phyloP scores from a whole-genome alignment of 2,113 vertebrate species.

The Alethe castanea region DNA sequence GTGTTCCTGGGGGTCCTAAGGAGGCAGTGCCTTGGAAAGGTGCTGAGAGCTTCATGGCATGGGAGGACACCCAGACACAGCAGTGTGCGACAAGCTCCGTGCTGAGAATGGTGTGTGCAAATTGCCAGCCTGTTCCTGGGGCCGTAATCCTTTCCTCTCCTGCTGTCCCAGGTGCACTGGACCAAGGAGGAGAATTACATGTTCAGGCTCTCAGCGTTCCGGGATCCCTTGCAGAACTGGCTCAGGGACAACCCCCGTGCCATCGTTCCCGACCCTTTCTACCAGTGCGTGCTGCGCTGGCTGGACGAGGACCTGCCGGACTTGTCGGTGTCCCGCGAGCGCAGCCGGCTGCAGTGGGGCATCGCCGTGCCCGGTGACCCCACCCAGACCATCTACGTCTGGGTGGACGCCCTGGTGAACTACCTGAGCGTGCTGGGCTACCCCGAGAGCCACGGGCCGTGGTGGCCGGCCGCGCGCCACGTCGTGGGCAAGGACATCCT shows the following conservation, averaged over 20 bases:
- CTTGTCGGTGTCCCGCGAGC: slow-evolving; percentile 89
- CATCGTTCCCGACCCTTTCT: slow-evolving; percentile 81
- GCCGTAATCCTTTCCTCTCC: neutral
- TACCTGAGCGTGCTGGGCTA: slow-evolving; percentile 89
- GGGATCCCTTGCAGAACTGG: slow-evolving; percentile 78
- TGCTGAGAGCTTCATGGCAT: fast-evolving
- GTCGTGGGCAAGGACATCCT: slow-evolving; percentile 95
- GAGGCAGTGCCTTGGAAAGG: neutral
- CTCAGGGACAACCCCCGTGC: slow-evolving; percentile 73
- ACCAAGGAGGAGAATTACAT: slow-evolving; percentile 95
- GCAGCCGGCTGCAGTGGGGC: slow-evolving; percentile 88
- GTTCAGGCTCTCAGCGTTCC: slow-evolving; percentile 87
- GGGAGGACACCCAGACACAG: neutral
- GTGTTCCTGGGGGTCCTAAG: neutral
- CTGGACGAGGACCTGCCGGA: slow-evolving; percentile 87
- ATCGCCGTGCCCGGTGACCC: slow-evolving; percentile 87
- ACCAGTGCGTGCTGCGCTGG: slow-evolving; percentile 77
- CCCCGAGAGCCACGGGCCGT: slow-evolving; percentile 73
- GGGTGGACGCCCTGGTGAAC: slow-evolving; percentile 95
- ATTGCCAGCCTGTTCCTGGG: neutral
- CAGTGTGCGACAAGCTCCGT: fast-evolving
- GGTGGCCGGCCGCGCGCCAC: slow-evolving; percentile 82
- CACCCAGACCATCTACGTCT: slow-evolving; percentile 90
- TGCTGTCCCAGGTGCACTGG: slow-evolving; percentile 84
- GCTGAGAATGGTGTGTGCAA: neutral